Conservation (phyloP, 2,113 vertebrate genomes). For the Candoia aspera region DNA sequence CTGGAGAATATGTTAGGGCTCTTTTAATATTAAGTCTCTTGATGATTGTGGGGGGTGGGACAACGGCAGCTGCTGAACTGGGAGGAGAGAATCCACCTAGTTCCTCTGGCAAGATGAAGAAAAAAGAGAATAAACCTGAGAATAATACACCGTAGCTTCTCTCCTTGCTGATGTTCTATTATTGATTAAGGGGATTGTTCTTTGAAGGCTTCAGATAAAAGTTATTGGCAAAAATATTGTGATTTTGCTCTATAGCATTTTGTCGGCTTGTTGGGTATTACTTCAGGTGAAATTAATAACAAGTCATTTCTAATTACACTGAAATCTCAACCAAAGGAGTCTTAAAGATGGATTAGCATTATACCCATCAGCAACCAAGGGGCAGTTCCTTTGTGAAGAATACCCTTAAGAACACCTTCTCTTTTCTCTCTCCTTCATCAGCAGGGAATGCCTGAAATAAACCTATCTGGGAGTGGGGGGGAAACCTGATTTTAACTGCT, state of each 20-base stretch:
- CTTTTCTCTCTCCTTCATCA: neutral
- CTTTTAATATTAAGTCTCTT: constrained; percentile 21
- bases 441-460: neutral
- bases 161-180: neutral
- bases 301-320: constrained; percentile 1
- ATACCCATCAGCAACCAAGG: neutral
- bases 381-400: neutral
- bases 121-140: neutral
- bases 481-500: neutral
- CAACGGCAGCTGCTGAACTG: neutral
- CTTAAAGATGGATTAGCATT: neutral
- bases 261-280: neutral
- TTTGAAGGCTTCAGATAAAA: constrained; percentile 20
- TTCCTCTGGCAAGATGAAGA: neutral
- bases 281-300: constrained; percentile 17
- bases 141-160: neutral
- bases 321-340: neutral
- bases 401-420: neutral
- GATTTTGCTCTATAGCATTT: constrained; percentile 1
- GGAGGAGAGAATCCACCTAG: neutral
- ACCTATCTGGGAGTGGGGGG: neutral
- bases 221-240: neutral
- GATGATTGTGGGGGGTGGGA: neutral
- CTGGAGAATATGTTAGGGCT: neutral
- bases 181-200: constrained; percentile 14